These are phyloP conservation scores for Homalodisca vitripennis DNA, from an alignment of 1,140 invertebrate species.

Conservation along the genomic window DNA sequence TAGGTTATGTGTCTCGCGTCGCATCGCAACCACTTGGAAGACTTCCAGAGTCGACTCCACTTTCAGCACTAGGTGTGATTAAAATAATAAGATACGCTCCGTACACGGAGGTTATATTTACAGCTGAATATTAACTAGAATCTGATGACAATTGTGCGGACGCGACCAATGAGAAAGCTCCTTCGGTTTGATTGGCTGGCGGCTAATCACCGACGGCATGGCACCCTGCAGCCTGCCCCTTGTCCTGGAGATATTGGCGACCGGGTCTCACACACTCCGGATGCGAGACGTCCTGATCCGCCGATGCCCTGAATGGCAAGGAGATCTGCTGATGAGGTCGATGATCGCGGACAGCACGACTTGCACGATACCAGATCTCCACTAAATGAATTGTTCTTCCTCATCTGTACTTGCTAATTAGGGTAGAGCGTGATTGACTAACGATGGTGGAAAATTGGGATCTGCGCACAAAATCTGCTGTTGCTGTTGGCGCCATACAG, in stretches of 20 bases:
- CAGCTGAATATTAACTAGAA: slow-evolving; percentile 17
- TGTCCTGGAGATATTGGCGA: not conserved
- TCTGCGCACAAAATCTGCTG: too few relatives aligned
- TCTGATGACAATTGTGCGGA: not conserved
- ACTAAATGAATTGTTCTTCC: not conserved
- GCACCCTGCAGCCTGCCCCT: too few relatives aligned
- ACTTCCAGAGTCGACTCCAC: not conserved
- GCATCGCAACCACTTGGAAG: not conserved
- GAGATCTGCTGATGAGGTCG: not conserved
- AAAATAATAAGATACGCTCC: slow-evolving; percentile 14
- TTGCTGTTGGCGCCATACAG: too few relatives aligned
- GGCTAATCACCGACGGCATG: too few relatives aligned
- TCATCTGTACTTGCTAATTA: not conserved
- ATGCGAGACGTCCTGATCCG: slow-evolving; percentile 1
- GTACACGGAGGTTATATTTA: slow-evolving; percentile 19
- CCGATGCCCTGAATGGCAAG: not conserved
- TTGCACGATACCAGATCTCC: not conserved
- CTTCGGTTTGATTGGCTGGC: not conserved
- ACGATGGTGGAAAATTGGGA: not conserved
- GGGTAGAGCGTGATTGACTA: not conserved
- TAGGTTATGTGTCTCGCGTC: not conserved
- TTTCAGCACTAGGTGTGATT: not conserved
- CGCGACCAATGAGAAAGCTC: not conserved
- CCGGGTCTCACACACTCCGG: not conserved
- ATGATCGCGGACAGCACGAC: too few relatives aligned